Conservation (phyloP, 1,140 invertebrate genomes). For the Drosophila persimilis region DNA sequence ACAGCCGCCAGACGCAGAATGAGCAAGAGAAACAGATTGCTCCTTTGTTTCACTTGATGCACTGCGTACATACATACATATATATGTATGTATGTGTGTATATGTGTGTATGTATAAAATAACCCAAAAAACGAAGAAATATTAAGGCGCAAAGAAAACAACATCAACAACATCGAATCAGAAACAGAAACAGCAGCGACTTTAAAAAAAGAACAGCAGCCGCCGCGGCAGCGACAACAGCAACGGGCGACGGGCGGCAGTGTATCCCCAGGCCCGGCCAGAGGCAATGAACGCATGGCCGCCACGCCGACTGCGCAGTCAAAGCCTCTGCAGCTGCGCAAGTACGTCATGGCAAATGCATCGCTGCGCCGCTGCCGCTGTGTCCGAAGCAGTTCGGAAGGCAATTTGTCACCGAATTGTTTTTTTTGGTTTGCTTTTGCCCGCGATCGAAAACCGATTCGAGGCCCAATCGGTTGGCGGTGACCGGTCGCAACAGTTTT, state of each 20-base stretch:
- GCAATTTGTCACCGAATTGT: slow-evolving; percentile 19
- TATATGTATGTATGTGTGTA: no score
- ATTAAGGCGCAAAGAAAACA: background rate
- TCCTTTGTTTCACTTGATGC: slow-evolving; percentile 28
- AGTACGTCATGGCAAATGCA: slow-evolving; percentile 19
- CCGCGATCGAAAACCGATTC: slow-evolving; percentile 4
- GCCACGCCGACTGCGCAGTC: no score
- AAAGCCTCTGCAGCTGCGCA: background rate
- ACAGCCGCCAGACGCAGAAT: background rate
- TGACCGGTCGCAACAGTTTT: no score
- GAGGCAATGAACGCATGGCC: no score
- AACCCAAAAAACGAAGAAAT: no score
- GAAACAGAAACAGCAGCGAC: background rate
- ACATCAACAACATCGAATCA: background rate
- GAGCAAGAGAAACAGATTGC: slow-evolving; percentile 20
- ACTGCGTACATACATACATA: background rate
- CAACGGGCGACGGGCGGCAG: no score
- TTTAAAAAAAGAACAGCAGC: slow-evolving; percentile 4
- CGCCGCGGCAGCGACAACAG: background rate
- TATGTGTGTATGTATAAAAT: no score
- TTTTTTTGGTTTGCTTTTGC: background rate
- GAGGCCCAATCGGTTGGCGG: no score
- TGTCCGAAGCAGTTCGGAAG: no score
- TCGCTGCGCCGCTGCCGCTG: background rate
- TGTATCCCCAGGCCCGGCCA: no score